Conservation (phyloP, 1,140 invertebrate genomes). For the Venturia canescens region DNA sequence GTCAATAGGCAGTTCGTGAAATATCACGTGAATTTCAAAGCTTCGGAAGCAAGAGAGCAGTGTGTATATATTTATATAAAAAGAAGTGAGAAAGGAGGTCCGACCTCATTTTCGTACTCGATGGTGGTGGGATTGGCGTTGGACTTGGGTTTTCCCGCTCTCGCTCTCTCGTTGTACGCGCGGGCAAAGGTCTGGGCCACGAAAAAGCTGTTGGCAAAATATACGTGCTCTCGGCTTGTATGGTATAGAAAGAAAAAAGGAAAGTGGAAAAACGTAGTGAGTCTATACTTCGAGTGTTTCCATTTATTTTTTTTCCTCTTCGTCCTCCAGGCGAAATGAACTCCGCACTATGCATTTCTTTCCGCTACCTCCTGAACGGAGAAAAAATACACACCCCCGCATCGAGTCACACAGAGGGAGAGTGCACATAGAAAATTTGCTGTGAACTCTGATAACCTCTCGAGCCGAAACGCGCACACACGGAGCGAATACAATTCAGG, state of each 20-base stretch:
- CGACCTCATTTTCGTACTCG: slow-evolving; percentile 28
- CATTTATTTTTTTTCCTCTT: slow-evolving; percentile 12
- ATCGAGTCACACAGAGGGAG: background rate
- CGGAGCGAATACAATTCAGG: background rate
- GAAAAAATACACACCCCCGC: background rate
- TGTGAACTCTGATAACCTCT: slow-evolving; percentile 18
- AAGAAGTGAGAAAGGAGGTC: background rate
- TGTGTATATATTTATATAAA: background rate
- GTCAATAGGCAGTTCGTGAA: slow-evolving; percentile 33
- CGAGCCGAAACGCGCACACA: background rate
- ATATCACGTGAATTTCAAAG: slow-evolving; percentile 33
- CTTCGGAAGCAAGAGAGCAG: slow-evolving; percentile 3
- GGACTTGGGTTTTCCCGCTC: background rate
- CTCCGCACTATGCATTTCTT: slow-evolving; percentile 34
- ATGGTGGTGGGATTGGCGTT: background rate
- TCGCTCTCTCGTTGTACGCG: background rate
- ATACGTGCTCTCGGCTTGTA: slow-evolving; percentile 21
- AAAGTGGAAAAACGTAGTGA: background rate
- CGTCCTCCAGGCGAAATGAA: background rate
- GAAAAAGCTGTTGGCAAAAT: slow-evolving; percentile 34
- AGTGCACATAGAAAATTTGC: background rate
- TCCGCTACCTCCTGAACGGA: slow-evolving; percentile 10
- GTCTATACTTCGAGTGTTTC: background rate
- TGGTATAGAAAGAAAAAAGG: background rate
- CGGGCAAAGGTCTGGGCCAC: slow-evolving; percentile 12